phyloP scores from a whole-genome alignment of 92 coral and sea anemone species.

The Paragorgia papillata region DNA sequence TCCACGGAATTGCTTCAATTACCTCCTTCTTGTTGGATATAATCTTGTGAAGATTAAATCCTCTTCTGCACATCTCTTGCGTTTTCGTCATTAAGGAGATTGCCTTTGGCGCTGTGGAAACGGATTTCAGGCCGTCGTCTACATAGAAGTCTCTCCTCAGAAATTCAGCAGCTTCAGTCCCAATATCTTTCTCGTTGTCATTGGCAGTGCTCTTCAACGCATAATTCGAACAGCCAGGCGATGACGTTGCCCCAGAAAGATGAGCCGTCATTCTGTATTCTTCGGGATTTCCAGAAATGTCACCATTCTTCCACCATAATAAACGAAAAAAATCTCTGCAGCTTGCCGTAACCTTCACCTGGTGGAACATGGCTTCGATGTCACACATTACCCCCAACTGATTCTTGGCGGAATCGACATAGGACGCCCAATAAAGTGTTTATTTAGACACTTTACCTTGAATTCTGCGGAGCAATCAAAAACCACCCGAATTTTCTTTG shows the following conservation, averaged over 20 bases:
- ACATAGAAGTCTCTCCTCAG: neutral
- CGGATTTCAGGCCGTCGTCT: constrained; percentile 11
- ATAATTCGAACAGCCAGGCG: neutral
- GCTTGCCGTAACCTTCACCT: neutral
- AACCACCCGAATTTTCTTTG: no score
- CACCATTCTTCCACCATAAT: neutral
- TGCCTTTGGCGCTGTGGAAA: neutral
- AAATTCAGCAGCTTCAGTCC: neutral
- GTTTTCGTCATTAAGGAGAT: neutral
- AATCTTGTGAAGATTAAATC: neutral
- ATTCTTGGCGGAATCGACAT: neutral
- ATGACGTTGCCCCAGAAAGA: neutral
- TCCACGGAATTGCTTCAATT: neutral
- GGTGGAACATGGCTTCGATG: neutral
- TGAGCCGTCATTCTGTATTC: constrained; percentile 4
- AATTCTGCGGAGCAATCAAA: no score
- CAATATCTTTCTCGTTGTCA: neutral
- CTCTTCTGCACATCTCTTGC: neutral
- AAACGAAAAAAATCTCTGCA: no score
- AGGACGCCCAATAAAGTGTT: constrained; percentile 24
- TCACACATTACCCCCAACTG: neutral
- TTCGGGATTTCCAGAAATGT: neutral
- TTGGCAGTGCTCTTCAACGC: neutral
- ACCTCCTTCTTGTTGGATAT: neutral
- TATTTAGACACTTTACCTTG: no score